These are phyloP conservation scores for Caenorhabditis becei DNA, from an alignment of 2,888 invertebrate species.

Conservation along the genomic window DNA sequence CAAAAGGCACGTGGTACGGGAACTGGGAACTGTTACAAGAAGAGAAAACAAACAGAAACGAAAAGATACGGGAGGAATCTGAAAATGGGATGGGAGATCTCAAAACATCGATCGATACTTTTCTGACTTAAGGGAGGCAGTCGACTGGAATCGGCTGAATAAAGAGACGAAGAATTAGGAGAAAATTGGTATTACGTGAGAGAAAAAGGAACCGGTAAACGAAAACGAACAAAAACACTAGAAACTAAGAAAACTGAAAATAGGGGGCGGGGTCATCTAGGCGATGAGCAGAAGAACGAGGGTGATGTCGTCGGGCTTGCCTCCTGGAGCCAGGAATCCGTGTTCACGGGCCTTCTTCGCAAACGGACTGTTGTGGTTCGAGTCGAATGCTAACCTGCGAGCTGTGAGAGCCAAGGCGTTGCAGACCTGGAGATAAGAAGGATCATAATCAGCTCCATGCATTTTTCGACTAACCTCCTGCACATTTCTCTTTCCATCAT, in stretches of 20 bases:
- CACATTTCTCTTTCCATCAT: constrained; percentile 63
- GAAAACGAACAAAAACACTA: constrained; percentile 34
- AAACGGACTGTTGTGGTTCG: constrained; percentile 95
- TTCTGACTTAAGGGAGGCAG: constrained; percentile 20
- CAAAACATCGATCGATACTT: constrained; percentile 39
- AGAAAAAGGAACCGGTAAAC: constrained; percentile 14
- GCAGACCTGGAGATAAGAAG: constrained; percentile 67
- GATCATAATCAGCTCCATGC: not conserved
- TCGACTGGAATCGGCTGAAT: constrained; percentile 20
- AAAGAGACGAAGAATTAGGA: constrained; percentile 7
- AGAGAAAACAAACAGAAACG: constrained; percentile 5
- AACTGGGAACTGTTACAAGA: constrained; percentile 23
- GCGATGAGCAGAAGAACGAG: constrained; percentile 93
- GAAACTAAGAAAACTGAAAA: constrained; percentile 37
- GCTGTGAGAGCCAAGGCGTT: constrained; percentile 97
- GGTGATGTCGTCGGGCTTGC: constrained; percentile 99
- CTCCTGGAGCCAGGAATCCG: constrained; percentile 93
- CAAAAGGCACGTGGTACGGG: constrained; percentile 37
- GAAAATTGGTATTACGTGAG: constrained; percentile 43
- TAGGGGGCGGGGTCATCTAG: constrained; percentile 30
- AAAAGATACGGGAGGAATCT: constrained; percentile 2
- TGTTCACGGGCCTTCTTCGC: constrained; percentile 93
- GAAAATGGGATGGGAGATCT: constrained; percentile 40
- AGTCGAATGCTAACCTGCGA: constrained; percentile 93
- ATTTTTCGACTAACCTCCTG: constrained; percentile 63